Conservation (phyloP, 2,113 vertebrate species). For the Siniperca chuatsi region DNA sequence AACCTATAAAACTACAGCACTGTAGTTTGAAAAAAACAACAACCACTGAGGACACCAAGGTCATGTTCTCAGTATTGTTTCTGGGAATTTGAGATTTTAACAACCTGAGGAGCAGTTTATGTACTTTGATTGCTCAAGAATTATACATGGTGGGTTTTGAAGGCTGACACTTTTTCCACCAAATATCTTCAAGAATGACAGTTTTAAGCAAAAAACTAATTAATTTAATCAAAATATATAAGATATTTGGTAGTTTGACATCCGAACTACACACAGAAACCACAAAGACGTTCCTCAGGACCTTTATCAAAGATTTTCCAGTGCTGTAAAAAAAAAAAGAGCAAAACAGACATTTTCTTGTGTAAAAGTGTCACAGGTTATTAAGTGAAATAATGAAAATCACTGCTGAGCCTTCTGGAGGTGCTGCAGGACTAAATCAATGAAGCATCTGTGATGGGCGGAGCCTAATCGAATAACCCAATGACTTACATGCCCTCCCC, state of each 20-base stretch:
- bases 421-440: slow-evolving; percentile 56
- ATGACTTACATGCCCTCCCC: slow-evolving; percentile 42
- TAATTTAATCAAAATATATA: neutral
- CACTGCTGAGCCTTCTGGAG: slow-evolving; percentile 43
- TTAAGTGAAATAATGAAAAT: slow-evolving; percentile 33
- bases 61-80: neutral
- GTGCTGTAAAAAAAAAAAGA: neutral
- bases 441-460: slow-evolving; percentile 60
- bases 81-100: neutral
- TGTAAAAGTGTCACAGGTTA: slow-evolving; percentile 25
- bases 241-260: neutral
- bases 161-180: neutral
- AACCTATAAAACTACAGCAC: no score
- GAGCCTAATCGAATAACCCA: slow-evolving; percentile 51
- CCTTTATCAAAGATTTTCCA: neutral
- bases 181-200: neutral
- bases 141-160: neutral
- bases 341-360: neutral
- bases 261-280: neutral
- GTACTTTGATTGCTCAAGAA: neutral
- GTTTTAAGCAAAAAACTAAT: neutral
- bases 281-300: neutral
- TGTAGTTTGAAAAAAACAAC: no score
- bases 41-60: neutral
- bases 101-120: no score